phyloP scores from a whole-genome alignment of 1,140 invertebrate species.

The Palaemon carinicauda region DNA sequence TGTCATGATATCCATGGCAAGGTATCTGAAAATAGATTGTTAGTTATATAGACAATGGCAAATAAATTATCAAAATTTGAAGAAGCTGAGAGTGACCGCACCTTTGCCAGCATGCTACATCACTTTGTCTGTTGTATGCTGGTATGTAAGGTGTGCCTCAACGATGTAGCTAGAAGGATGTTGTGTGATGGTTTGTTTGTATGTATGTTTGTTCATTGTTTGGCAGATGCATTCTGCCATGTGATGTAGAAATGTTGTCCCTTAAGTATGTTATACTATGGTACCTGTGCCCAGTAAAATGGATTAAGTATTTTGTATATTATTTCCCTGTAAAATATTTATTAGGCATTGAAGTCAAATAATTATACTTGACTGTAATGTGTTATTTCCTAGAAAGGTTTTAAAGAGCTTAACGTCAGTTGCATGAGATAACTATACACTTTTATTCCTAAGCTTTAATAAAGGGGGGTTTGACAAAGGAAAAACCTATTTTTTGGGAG shows the following conservation, averaged over 20 bases:
- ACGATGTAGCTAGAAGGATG: slow-evolving; percentile 34
- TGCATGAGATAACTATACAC: too few relatives aligned
- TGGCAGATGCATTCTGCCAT: slow-evolving; percentile 31
- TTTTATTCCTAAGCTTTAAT: too few relatives aligned
- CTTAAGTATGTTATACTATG: slow-evolving; percentile 39
- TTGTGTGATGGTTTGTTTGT: slow-evolving; percentile 40
- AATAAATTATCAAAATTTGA: slow-evolving; percentile 12
- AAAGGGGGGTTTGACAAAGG: too few relatives aligned
- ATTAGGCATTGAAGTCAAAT: not conserved
- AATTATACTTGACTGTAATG: not conserved
- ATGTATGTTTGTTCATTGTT: slow-evolving; percentile 43
- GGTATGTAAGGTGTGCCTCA: slow-evolving; percentile 25
- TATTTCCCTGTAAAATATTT: not conserved
- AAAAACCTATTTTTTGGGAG: too few relatives aligned
- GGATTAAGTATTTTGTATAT: slow-evolving; percentile 19
- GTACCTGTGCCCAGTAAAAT: slow-evolving; percentile 42
- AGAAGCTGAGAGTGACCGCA: slow-evolving; percentile 40
- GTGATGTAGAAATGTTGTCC: slow-evolving; percentile 42
- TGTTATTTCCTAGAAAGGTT: too few relatives aligned
- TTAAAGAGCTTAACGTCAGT: too few relatives aligned
- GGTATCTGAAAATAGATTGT: too few relatives aligned
- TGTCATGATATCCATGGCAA: too few relatives aligned
- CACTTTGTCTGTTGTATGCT: slow-evolving; percentile 5
- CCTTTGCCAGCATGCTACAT: slow-evolving; percentile 14
- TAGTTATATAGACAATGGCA: not conserved